phyloP scores from a whole-genome alignment of 2,888 invertebrate species.

The Limnephilus lunatus region DNA sequence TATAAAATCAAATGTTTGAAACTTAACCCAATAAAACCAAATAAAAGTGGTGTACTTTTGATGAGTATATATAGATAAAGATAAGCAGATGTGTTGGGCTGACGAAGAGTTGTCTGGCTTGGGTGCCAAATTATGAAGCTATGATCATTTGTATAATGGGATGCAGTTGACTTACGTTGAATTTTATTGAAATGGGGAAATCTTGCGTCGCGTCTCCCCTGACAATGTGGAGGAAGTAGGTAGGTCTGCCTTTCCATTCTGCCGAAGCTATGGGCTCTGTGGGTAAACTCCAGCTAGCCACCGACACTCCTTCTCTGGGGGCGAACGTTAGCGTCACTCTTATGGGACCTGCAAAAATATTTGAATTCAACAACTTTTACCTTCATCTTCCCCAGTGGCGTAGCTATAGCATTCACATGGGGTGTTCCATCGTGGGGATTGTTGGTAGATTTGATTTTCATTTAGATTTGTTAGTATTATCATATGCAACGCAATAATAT shows the following conservation, averaged over 20 bases:
- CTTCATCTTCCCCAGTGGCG: neutral
- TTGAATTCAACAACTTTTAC: neutral
- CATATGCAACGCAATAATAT: too few relatives aligned
- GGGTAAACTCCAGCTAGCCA: conserved; percentile 58
- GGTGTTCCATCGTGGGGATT: neutral
- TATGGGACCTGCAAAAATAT: conserved; percentile 56
- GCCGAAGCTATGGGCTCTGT: conserved; percentile 48
- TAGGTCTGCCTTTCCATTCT: conserved; percentile 58
- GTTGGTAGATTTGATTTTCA: neutral
- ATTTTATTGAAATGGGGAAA: conserved; percentile 38
- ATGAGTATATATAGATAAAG: too few relatives aligned
- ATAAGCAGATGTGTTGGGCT: too few relatives aligned
- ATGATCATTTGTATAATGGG: neutral
- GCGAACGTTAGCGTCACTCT: conserved; percentile 62
- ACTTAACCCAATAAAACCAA: too few relatives aligned
- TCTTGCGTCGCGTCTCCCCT: conserved; percentile 16
- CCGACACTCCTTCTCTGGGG: conserved; percentile 55
- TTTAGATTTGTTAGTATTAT: too few relatives aligned
- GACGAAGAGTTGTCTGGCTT: too few relatives aligned
- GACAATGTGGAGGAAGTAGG: conserved; percentile 61
- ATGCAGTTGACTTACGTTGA: conserved; percentile 45
- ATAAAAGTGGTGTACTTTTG: too few relatives aligned
- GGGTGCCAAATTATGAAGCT: too few relatives aligned
- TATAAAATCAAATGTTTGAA: too few relatives aligned
- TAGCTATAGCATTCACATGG: neutral